phyloP scores from a whole-genome alignment of 64 coral and sea anemone species.

The Stichodactyla helianthus region DNA sequence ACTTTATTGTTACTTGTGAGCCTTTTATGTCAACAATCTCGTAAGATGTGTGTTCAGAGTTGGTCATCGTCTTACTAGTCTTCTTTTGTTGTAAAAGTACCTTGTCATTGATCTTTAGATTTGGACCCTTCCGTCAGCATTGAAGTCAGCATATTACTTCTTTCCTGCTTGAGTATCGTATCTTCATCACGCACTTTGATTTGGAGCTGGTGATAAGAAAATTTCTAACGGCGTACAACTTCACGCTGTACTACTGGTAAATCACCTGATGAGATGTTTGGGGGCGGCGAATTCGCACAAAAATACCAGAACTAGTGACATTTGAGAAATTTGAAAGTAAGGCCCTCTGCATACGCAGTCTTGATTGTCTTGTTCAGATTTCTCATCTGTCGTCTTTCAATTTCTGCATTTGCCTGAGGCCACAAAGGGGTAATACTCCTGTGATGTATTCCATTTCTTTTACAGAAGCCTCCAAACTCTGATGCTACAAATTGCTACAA shows the following conservation, averaged over 20 bases:
- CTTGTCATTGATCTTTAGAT: slow-evolving; percentile 18
- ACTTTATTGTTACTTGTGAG: neutral
- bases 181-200: too few relatives aligned
- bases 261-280: too few relatives aligned
- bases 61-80: slow-evolving; percentile 14
- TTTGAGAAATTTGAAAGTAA: slow-evolving; percentile 11
- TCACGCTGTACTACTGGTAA: too few relatives aligned
- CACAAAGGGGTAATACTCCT: slow-evolving; percentile 2
- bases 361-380: neutral
- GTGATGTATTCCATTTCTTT: too few relatives aligned
- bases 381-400: slow-evolving; percentile 26
- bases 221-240: too few relatives aligned
- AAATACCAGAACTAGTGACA: slow-evolving; percentile 11
- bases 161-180: slow-evolving; percentile 10
- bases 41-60: neutral
- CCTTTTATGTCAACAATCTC: neutral
- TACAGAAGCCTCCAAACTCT: too few relatives aligned
- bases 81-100: slow-evolving; percentile 11
- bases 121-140: neutral
- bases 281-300: neutral
- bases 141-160: slow-evolving; percentile 27
- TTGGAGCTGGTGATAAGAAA: too few relatives aligned
- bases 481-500: too few relatives aligned
- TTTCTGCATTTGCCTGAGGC: too few relatives aligned
- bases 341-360: too few relatives aligned